Conservation (phyloP, 1,140 invertebrate species). For the Theocolax elegans region DNA sequence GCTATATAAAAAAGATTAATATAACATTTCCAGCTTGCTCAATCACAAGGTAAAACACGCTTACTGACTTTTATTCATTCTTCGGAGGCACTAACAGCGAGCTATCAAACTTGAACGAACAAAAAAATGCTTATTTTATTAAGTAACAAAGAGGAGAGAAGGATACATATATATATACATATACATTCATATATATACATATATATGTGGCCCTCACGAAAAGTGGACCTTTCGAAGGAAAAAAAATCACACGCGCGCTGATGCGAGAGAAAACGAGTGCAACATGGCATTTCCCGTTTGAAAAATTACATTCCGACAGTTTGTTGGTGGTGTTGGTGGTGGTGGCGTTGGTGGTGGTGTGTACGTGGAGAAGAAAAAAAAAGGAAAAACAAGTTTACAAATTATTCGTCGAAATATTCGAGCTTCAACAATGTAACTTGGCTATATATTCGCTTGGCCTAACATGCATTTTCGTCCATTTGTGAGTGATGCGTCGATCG, state of each 20-base stretch:
- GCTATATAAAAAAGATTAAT: constrained; percentile 35
- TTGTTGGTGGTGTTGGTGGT: no score
- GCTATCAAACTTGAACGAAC: constrained; percentile 40
- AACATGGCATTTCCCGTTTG: constrained; percentile 27
- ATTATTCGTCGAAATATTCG: constrained; percentile 19
- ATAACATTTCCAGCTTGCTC: constrained; percentile 34
- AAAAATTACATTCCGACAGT: constrained; percentile 17
- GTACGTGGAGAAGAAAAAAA: neutral
- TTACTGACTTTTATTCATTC: constrained; percentile 23
- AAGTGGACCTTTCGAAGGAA: constrained; percentile 17
- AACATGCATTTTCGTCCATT: constrained; percentile 38
- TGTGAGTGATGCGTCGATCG: constrained; percentile 8
- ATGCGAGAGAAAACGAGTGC: constrained; percentile 40
- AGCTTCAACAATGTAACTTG: constrained; percentile 9
- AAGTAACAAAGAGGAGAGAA: constrained; percentile 38
- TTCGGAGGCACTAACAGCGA: constrained; percentile 26
- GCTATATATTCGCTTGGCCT: constrained; percentile 17
- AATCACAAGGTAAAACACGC: constrained; percentile 27
- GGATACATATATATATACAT: no score
- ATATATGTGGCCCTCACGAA: constrained; percentile 16
- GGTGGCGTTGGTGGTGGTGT: no score
- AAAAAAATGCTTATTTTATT: constrained; percentile 41
- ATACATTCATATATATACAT: no score
- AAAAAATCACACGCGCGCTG: constrained; percentile 28
- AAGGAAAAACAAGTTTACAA: no score